phyloP scores from a whole-genome alignment of 2,888 invertebrate species.

The Erebia palarica region DNA sequence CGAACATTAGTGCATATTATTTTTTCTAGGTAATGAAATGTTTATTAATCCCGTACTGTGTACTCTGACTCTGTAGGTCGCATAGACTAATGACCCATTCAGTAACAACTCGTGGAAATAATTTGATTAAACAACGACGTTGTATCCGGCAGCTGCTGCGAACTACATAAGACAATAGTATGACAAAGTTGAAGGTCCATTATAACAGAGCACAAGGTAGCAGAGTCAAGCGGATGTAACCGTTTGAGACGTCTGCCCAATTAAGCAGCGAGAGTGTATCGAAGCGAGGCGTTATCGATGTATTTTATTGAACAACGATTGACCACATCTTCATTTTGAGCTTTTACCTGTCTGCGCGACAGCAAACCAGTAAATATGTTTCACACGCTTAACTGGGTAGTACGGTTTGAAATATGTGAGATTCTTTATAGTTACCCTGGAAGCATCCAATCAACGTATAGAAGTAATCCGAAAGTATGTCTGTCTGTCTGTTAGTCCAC shows the following conservation, averaged over 20 bases:
- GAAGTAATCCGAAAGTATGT: too few relatives aligned
- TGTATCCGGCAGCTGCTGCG: conserved; percentile 13
- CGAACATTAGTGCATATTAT: too few relatives aligned
- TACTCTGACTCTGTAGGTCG: too few relatives aligned
- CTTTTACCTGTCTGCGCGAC: not conserved
- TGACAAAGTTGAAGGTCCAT: conserved; percentile 10
- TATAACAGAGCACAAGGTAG: conserved; percentile 45
- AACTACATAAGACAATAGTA: conserved; percentile 9
- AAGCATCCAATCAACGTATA: too few relatives aligned
- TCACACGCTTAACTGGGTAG: too few relatives aligned
- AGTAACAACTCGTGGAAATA: not conserved
- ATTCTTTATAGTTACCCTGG: too few relatives aligned
- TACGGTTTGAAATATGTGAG: too few relatives aligned
- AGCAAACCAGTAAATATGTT: too few relatives aligned
- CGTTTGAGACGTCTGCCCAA: conserved; percentile 70
- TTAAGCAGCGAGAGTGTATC: conserved; percentile 59
- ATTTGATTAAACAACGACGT: conserved; percentile 7
- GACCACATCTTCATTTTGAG: not conserved
- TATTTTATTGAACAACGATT: conserved; percentile 30
- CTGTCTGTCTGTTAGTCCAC: too few relatives aligned
- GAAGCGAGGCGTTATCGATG: conserved; percentile 36
- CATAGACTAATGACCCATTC: too few relatives aligned
- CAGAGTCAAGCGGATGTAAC: conserved; percentile 69
- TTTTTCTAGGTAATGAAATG: too few relatives aligned
- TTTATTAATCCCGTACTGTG: too few relatives aligned